Evolutionary conservation across 1,140 invertebrate species (phyloP), one percentile per base, ranked within the genome.

Genomic region (Solenopsis invicta): DNA sequence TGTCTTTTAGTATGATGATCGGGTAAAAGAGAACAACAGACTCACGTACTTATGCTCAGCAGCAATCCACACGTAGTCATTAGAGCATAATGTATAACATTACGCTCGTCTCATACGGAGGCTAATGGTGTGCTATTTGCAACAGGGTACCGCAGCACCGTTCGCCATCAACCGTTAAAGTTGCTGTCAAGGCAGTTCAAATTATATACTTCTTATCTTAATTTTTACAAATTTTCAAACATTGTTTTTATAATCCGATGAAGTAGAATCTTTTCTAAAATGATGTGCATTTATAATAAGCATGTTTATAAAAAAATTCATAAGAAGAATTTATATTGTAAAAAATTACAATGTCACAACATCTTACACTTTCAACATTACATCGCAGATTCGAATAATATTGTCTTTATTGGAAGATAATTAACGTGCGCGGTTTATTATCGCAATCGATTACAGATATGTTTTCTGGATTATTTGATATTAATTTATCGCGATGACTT

Each of bases 11-110:
- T 56, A 89, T 88, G 59, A 82, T 62, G 67, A 50, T 45, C 88
- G 45, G 21, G 54, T 78, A 86, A 64, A 76, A 86, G 69, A 71
- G 87, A 92, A 91, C 88, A 90, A 92, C 87, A 81, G 85, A 24
- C 82, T 66, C 72, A 67, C 37, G 71, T 88, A 71, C 88, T 81
- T 86, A 80, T 85, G 81, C 69, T 85, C 91, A 48, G 88, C 80
- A 80, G 91, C 91, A 82, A 82, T 82, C 87, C 88, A 45, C 59
- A 92, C 88, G 89, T 91, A 74, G 74, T 85, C 90, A 92, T 92
- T 91, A 92, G 69, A 76, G 62, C 76, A 64, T 92, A 92, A 92
- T 92, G 87, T 92, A 91, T 92, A 91, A 90, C 91, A 92, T 92
- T 92, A 92, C 84, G 62, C 54, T 34, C 80, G 76, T 77, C 85